phyloP scores from a whole-genome alignment of 2,113 vertebrate genomes.

The Ardeotis arabs region DNA sequence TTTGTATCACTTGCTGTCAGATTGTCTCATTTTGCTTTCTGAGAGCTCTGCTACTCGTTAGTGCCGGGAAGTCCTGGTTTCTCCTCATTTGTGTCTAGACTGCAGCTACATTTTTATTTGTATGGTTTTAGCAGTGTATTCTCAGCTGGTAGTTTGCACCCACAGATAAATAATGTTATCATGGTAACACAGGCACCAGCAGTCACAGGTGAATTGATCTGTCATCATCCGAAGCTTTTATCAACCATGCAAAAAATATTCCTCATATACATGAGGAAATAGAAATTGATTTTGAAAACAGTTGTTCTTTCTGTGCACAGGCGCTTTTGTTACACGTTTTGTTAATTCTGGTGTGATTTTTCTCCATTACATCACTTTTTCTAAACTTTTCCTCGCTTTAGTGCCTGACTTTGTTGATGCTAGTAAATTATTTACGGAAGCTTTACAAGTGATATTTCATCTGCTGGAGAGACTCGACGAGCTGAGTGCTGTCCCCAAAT shows the following conservation, averaged over 20 bases:
- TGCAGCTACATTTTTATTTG: background rate
- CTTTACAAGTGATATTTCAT: constrained; percentile 73
- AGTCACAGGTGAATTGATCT: background rate
- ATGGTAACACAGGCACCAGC: background rate
- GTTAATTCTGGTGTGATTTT: constrained; percentile 74
- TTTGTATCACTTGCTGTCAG: background rate
- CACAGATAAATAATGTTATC: background rate
- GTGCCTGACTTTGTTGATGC: constrained; percentile 60
- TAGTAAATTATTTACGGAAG: constrained; percentile 61
- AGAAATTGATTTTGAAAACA: constrained; percentile 15
- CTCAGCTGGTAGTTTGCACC: background rate
- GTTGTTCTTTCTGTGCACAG: constrained; percentile 22
- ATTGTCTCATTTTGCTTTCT: background rate
- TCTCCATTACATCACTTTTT: constrained; percentile 67
- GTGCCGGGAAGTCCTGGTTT: background rate
- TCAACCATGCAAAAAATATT: background rate
- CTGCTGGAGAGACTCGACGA: constrained; percentile 13
- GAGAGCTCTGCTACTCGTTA: background rate
- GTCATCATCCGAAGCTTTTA: constrained; percentile 4
- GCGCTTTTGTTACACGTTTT: constrained; percentile 72
- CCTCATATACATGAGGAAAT: background rate
- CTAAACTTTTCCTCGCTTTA: constrained; percentile 68
- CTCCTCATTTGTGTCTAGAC: background rate
- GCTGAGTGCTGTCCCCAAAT: constrained; percentile 41
- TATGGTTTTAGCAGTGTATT: background rate